These are phyloP conservation scores for Zaprionus kolodkinae DNA, from an alignment of 1,140 invertebrate genomes.

Conservation along the genomic window DNA sequence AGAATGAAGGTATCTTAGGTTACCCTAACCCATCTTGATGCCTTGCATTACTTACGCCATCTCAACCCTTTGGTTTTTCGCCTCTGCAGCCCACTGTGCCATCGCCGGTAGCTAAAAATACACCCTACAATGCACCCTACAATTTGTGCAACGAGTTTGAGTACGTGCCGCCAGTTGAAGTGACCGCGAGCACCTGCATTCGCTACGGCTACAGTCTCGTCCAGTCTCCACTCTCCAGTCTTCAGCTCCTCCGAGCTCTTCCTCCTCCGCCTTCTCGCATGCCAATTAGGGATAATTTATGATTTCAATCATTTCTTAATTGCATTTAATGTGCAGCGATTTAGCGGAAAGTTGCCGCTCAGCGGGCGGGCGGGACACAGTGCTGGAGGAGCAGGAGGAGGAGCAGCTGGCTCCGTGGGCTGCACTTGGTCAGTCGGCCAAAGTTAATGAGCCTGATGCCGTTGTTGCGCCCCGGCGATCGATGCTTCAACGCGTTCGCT, in stretches of 20 bases:
- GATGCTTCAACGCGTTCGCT: conserved; percentile 53
- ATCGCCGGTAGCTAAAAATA: conserved; percentile 65
- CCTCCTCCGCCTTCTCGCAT: conserved; percentile 43
- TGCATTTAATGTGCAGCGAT: conserved; percentile 81
- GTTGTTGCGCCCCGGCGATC: background rate
- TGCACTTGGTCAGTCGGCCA: conserved; percentile 73
- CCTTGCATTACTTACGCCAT: no score
- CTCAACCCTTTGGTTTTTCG: no score
- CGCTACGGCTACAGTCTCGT: background rate
- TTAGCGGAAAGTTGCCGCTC: conserved; percentile 53
- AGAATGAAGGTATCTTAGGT: no score
- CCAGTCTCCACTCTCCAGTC: background rate
- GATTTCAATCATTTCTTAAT: conserved; percentile 83
- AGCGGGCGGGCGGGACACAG: conserved; percentile 6
- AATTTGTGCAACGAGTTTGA: conserved; percentile 60
- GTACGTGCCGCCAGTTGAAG: conserved; percentile 60
- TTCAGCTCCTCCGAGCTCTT: background rate
- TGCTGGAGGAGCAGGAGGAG: background rate
- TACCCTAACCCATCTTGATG: no score
- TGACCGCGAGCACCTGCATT: conserved; percentile 4
- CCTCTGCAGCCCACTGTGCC: conserved; percentile 16
- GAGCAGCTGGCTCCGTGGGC: background rate
- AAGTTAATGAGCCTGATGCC: conserved; percentile 66
- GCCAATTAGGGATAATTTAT: conserved; percentile 80
- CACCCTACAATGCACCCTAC: conserved; percentile 49